These are phyloP conservation scores for Platalea minor DNA, from an alignment of 2,797 vertebrate species.

Conservation along the genomic window DNA sequence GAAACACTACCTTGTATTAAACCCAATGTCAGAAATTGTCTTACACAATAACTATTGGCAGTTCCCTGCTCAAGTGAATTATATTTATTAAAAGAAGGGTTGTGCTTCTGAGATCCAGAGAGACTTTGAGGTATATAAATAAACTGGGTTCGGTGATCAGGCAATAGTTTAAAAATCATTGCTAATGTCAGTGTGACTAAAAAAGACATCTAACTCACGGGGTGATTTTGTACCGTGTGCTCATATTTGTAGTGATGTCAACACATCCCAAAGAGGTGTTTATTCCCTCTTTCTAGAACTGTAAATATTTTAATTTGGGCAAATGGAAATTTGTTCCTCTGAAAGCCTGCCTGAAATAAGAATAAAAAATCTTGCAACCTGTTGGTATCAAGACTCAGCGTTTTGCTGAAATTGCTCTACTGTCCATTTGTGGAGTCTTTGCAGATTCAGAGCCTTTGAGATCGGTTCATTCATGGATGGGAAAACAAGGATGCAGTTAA, in stretches of 20 bases:
- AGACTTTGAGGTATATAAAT: background rate
- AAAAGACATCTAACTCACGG: background rate
- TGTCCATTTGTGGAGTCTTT: background rate
- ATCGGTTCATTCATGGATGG: background rate
- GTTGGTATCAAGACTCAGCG: background rate
- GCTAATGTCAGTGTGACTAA: background rate
- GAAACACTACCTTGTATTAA: background rate
- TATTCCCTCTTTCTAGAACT: background rate
- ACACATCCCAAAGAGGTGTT: background rate
- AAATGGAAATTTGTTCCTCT: conserved; percentile 1
- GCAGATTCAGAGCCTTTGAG: background rate
- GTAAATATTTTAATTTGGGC: background rate
- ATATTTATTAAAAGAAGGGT: background rate
- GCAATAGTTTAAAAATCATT: background rate
- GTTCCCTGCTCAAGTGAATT: background rate
- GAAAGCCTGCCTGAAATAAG: background rate
- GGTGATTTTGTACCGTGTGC: background rate
- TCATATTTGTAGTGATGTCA: background rate
- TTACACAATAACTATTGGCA: background rate
- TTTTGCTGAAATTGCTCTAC: background rate
- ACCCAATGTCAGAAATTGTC: background rate
- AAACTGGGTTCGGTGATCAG: background rate
- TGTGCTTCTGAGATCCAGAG: background rate
- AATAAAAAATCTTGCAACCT: background rate
- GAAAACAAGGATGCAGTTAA: background rate